Conservation (phyloP, 2,797 vertebrate species). For the Lepilemur septentrionalis region DNA sequence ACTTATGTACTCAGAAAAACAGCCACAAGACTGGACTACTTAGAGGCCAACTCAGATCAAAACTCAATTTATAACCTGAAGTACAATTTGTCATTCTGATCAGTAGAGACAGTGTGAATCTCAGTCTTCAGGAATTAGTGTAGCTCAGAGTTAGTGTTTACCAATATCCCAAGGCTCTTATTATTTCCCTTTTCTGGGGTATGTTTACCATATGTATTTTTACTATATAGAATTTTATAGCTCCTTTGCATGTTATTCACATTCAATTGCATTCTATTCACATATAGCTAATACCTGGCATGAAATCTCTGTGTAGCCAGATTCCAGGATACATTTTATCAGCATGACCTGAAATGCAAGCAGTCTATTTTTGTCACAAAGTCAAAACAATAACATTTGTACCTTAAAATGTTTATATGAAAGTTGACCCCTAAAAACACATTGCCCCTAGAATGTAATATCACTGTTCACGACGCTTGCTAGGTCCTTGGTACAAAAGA, state of each 20-base stretch:
- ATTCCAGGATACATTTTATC: slow-evolving; percentile 34
- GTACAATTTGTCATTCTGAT: slow-evolving; percentile 30
- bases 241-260: slow-evolving; percentile 21
- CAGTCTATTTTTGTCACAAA: slow-evolving; percentile 53
- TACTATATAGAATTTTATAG: background rate
- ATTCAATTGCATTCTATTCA: slow-evolving; percentile 1
- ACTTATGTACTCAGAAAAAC: background rate
- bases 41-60: background rate
- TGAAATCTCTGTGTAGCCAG: slow-evolving; percentile 5
- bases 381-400: slow-evolving; percentile 46
- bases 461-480: background rate
- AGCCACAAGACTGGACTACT: background rate
- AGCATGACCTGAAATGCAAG: slow-evolving; percentile 46
- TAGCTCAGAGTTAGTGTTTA: background rate
- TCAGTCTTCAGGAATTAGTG: background rate
- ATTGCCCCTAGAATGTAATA: background rate
- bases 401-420: slow-evolving; percentile 17
- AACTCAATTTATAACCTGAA: slow-evolving; percentile 37
- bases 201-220: background rate
- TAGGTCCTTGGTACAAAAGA: background rate
- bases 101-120: background rate
- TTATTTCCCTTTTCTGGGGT: background rate
- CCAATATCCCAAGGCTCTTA: background rate
- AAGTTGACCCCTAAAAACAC: background rate
- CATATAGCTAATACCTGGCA: background rate